Evolutionary conservation across 2,113 vertebrate genomes (phyloP), one percentile per base, ranked within the genome.

Genomic region (Furnarius figulus): DNA sequence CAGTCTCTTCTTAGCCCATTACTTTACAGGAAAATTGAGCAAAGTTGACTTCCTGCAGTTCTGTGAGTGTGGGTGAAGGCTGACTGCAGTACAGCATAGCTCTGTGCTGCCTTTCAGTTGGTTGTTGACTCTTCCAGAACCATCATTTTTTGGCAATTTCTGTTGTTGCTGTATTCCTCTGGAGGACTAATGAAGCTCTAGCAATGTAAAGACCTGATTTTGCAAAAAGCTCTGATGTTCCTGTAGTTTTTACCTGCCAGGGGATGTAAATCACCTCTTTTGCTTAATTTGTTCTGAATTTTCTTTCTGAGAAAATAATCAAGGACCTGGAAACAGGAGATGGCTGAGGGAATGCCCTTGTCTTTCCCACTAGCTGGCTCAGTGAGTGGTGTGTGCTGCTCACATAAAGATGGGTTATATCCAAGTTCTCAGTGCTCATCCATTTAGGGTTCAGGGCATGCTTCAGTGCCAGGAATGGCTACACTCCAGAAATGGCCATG

Each of bases 131-230:
- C 17, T 72, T 85, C 56, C 22, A 50, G 52, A 72, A 18, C 66
- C n/a, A 20, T 22, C 7, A 27, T 78, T 58, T 78, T 23, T 55
- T 50, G 30, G 52, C 35, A 30, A 31, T 37, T 75, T 63, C 47
- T 63, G 10, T 25, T 56, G 13, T 53, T 2, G 2, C 1, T 31
- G 16, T n/a, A 3, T 35, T 85, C 16, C 46, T 67, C 46, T 62
- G 37, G 42, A 78, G 46, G 16, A 14, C n/a, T 78, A 0, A 0
- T n/a, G 67, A 37, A 71, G 24, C n/a, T 79, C 52, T 49, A 44
- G 30, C 21, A 44, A 11, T 8, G 12, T 37, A 35, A 2, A 5
- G 42, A 33, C 37, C 21, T 44, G 22, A 17, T 58, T 49, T 59
- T 89, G 39, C 24, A 42, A 76, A 79, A 89, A 40, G 5, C 72